Evolutionary conservation across 2,113 vertebrate genomes (phyloP), one percentile per base, ranked within the genome.

Genomic region (Boulengeromyrus knoepffleri): DNA sequence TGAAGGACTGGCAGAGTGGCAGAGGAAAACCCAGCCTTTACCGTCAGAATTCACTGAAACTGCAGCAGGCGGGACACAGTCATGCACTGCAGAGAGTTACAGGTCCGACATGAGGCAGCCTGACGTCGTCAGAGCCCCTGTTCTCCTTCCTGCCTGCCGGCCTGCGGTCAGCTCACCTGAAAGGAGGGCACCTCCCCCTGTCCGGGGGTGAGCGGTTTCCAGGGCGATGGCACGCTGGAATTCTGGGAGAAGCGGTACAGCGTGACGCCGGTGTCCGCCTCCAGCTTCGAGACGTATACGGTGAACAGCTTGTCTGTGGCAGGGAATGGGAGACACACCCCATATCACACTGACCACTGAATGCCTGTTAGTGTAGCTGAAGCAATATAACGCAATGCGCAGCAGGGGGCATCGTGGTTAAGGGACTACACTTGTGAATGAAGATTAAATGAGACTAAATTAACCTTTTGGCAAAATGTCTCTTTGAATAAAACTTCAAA

Each of bases 241-340:
- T 98, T 98, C 85, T 98, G 96, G 0, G 98, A 98, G 92, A 98
- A 97, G 90, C 97, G 96, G 95, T 99, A 99, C 91, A 98, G 90
- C 1, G 97, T 95, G 0, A 96, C 93, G 39, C 93, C 95, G 36
- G 95, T 94, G 90, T 95, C 96, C 8, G 93, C 95, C 91, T 96
- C 96, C 94, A 97, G 95, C 93, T 96, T 98, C 91, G 97, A 98
- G 92, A 99, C 88, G 31, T 97, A 98, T 58, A 99, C 97, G 0
- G 98, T 99, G 12, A 97, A 94, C 62, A 97, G 93, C 56, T 95
- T 91, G 70, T 96, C 99, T 99, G 90, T 93, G 96, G 89, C 7
- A 0, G 17, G 91, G 21, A 89, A 27, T 58, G 19, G 31, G 17
- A 90, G 70, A 70, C 47, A 17, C n/a, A 52, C 12, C 9, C 12